Evolutionary conservation across 2,797 vertebrate species (phyloP), one percentile per base, ranked within the genome.

Genomic region (Jordanella pulchra): DNA sequence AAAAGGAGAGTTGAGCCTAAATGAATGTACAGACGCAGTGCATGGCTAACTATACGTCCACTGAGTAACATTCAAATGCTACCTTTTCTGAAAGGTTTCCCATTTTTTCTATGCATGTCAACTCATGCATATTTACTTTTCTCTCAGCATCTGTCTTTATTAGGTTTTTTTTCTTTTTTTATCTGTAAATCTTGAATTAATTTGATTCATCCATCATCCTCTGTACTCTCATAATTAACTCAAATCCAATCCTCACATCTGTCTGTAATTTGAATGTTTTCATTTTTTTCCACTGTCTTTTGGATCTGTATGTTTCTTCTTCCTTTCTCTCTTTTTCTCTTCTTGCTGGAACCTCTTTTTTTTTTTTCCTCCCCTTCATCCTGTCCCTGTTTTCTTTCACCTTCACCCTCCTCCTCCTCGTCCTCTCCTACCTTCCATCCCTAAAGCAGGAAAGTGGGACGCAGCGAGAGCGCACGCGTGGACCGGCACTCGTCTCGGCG

Each of bases 381-480:
- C 50, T 55, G 3, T 70, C 25, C 25, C 47, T 18, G 14, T 54
- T 47, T 61, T 6, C n/a, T 56, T 27, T 61, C 45, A 56, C 17
- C 55, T 53, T 47, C 60, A 28, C 39, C 23, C 12, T 48, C 58
- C 47, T 30, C 58, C 64, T 63, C 69, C 66, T 63, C 53, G 13
- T 65, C 79, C 76, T 66, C 66, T 69, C 71, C 79, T 55, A 64
- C 60, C 83, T 71, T 72, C 76, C 78, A 67, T 63, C 74, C 80
- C 86, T 68, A 11, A 85, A 89, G 75, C 95, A 88, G 95, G 94
- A 94, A 94, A 90, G 93, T 98, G 91, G 88, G 86, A 39, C 97
- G 97, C 90, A 97, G 96, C 1, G 96, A 96, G 93, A 97, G 97
- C 91, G 95, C 97, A 79, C 95, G 96, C 21, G 94, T 96, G 91